phyloP scores from a whole-genome alignment of 2,113 vertebrate species.

The Atherinomorus stipes region DNA sequence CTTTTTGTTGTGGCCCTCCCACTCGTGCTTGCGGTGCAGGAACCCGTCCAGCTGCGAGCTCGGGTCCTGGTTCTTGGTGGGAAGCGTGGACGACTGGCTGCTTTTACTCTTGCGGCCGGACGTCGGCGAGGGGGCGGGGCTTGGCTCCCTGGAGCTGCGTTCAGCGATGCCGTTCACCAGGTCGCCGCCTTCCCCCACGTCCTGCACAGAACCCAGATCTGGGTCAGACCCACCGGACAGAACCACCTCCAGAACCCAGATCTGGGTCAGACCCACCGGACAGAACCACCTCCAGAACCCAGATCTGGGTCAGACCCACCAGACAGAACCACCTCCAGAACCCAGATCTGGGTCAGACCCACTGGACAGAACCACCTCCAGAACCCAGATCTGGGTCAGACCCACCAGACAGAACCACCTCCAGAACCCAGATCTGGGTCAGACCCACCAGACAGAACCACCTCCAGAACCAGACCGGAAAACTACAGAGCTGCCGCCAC shows the following conservation, averaged over 20 bases:
- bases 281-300: no score
- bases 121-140: slow-evolving; percentile 88
- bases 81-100: slow-evolving; percentile 89
- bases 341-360: no score
- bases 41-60: slow-evolving; percentile 89
- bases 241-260: no score
- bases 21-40: slow-evolving; percentile 95
- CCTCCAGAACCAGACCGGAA: no score
- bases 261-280: no score
- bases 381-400: no score
- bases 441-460: not conserved
- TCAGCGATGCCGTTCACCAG: slow-evolving; percentile 93
- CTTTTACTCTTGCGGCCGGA: slow-evolving; percentile 87
- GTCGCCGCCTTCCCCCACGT: slow-evolving; percentile 83
- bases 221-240: not conserved
- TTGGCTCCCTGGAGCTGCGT: slow-evolving; percentile 93
- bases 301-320: no score
- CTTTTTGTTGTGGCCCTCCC: slow-evolving; percentile 96
- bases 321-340: no score
- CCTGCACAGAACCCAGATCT: slow-evolving; percentile 62
- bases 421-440: no score
- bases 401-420: no score
- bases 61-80: slow-evolving; percentile 87
- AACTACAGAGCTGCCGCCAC: no score
- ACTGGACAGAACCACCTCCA: no score